Conservation (phyloP, 2,113 vertebrate species). For the Carlito syrichta region DNA sequence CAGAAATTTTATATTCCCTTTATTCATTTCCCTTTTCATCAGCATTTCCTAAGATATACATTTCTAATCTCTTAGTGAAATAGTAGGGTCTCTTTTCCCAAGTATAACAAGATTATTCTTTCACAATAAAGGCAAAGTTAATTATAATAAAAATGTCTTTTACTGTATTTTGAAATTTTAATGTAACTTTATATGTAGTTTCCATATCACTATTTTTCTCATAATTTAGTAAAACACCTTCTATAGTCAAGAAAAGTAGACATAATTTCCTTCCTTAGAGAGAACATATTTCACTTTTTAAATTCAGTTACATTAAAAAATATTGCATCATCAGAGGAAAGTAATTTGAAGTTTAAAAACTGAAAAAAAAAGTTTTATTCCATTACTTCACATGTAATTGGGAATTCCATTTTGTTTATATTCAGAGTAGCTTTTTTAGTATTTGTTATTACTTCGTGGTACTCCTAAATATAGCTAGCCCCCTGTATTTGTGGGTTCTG, state of each 20-base stretch:
- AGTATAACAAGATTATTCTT: neutral
- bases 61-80: neutral
- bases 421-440: neutral
- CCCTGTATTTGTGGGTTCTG: neutral
- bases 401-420: neutral
- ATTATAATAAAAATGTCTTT: neutral
- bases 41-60: neutral
- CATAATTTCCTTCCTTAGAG: neutral
- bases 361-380: neutral
- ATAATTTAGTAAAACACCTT: neutral
- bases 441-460: neutral
- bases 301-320: slow-evolving; percentile 5
- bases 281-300: neutral
- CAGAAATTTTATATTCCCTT: neutral
- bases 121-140: neutral
- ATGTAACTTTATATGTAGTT: neutral
- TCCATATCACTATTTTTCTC: neutral
- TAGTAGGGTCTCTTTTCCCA: neutral
- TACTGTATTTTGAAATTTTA: neutral
- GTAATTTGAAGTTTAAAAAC: neutral
- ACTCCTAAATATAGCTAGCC: neutral
- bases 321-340: neutral
- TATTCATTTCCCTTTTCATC: neutral
- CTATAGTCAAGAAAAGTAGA: neutral
- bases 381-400: neutral